Percentiles rank a stretch among this genome's conserved stretches.
Evolutionary conservation across 2,797 vertebrate species (phyloP).

Genomic region (Gambusia yucatana): DNA sequence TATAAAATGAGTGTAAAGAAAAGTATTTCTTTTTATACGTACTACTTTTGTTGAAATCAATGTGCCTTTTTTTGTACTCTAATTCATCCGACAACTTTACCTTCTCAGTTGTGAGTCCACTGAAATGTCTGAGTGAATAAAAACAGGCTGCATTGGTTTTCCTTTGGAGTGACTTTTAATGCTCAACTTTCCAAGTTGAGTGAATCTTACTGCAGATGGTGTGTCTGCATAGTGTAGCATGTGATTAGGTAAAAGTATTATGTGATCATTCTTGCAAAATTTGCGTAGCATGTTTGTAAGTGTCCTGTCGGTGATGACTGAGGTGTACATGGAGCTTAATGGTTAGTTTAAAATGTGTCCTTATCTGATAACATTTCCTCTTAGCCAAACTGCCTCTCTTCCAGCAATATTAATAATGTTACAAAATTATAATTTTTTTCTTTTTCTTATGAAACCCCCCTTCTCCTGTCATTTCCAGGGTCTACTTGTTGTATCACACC

Average conservation of each 20-base stretch:
- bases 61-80: background rate
- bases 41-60: too few relatives aligned
- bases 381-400: background rate
- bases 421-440: background rate
- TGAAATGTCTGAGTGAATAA: background rate
- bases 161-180: background rate
- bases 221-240: background rate
- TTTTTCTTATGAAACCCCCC: background rate
- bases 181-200: background rate
- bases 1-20: background rate
- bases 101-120: background rate
- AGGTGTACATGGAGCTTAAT: too few relatives aligned
- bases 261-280: background rate
- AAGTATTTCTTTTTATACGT: too few relatives aligned
- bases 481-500: constrained; percentile 97
- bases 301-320: too few relatives aligned
- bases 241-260: background rate
- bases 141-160: background rate
- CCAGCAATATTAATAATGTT: background rate
- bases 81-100: background rate
- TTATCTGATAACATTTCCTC: background rate
- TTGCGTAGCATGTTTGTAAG: background rate
- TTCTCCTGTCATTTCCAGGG: constrained; percentile 76
- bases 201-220: background rate
- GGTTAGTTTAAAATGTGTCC: background rate